Evolutionary conservation across 2,113 vertebrate genomes (phyloP), one percentile per base, ranked within the genome.

Genomic region (Centropristis striata): DNA sequence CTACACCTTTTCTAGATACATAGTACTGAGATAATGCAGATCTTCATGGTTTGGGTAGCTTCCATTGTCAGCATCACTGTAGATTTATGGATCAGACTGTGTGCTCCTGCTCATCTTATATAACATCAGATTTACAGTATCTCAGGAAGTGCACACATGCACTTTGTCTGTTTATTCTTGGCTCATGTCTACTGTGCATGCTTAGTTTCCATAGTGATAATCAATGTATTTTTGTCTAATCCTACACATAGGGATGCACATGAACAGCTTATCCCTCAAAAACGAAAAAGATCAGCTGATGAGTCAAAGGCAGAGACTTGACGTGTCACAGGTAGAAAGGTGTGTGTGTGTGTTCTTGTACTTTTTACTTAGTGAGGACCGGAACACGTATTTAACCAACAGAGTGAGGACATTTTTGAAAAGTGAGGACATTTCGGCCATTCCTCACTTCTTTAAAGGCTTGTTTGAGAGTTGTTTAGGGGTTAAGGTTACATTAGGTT

Each of bases 131-230:
- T 39, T 44, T 65, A 53, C 0, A 21, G 21, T 32, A 49, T 44
- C 13, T 28, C 42, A 46, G 21, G 25, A 63, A 61, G 4, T 32
- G n/a, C 55, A 37, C 0, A 55, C 3, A 36, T 54, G 11, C 10
- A n/a, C 8, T 58, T 44, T 47, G 41, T 42, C 15, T 76, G 39
- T 50, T 77, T 58, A 46, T 54, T 81, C n/a, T 60, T 20, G 57
- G n/a, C 50, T 66, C 32, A 51, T 23, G 42, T 41, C 5, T 25
- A 64, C 28, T 42, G 27, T 75, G 41, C 2, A 32, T 28, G 32
- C 49, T 71, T 49, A 13, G 75, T 83, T 76, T 80, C 72, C 69
- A 74, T 57, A 78, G 77, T 44, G 73, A 84, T 61, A 58, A 55
- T 25, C 0, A 6, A n/a, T 44, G 2, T 41, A 50, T 68, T 27